phyloP scores from a whole-genome alignment of 2,113 vertebrate species.

The Prunella fulvescens region DNA sequence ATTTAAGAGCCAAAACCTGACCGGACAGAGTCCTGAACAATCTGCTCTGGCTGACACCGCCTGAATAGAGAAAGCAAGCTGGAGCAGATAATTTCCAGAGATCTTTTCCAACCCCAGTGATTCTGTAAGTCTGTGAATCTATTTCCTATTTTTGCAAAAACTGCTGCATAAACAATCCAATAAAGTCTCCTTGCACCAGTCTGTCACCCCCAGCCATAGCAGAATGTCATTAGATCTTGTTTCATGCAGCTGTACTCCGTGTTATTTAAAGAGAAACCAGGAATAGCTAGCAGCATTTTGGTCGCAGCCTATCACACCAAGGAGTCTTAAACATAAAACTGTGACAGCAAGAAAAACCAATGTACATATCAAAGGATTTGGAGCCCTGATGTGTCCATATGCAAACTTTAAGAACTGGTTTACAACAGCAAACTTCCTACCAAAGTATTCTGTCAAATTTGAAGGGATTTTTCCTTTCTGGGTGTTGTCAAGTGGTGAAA shows the following conservation, averaged over 20 bases:
- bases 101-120: not conserved
- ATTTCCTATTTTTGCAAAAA: not conserved
- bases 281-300: not conserved
- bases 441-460: not conserved
- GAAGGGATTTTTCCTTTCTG: not conserved
- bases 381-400: not conserved
- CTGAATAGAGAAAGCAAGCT: not conserved
- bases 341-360: not conserved
- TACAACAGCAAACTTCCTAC: not conserved
- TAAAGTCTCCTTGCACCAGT: not conserved
- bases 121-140: not conserved
- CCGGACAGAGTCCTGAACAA: not conserved
- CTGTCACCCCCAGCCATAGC: not conserved
- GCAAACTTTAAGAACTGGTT: not conserved
- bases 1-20: not conserved
- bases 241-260: fast-evolving
- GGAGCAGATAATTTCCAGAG: not conserved
- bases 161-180: not conserved
- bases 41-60: not conserved
- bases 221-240: not conserved
- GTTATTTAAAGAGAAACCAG: not conserved
- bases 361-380: not conserved
- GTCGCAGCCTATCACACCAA: not conserved
- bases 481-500: not conserved
- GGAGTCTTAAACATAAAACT: not conserved